These are phyloP conservation scores for Propsilocerus akamusi DNA, from an alignment of 1,140 invertebrate genomes.

Conservation along the genomic window DNA sequence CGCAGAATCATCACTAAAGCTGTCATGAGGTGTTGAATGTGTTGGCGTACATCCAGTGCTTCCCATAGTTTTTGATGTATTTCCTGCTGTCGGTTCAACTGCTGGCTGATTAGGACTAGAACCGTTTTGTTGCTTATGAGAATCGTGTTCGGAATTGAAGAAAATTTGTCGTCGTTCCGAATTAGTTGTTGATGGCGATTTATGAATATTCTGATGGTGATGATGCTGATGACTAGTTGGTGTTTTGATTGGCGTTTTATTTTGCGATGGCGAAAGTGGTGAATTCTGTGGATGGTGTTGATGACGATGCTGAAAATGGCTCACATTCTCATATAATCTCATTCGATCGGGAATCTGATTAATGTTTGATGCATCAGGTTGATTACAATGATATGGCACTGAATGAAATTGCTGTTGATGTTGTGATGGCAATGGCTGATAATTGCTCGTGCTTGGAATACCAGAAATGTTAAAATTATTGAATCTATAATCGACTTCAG, in stretches of 20 bases:
- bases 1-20: conserved; percentile 62
- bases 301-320: conserved; percentile 4
- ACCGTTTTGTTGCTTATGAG: too few relatives aligned
- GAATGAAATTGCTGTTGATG: background rate
- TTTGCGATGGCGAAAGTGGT: conserved; percentile 13
- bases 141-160: conserved; percentile 35
- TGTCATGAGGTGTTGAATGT: conserved; percentile 68
- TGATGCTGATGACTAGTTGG: conserved; percentile 23
- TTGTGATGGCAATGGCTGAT: background rate
- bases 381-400: background rate
- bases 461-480: background rate
- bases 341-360: conserved; percentile 4
- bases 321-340: conserved; percentile 16
- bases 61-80: conserved; percentile 5
- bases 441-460: too few relatives aligned
- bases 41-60: conserved; percentile 40
- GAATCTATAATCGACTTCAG: background rate
- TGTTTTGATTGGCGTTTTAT: conserved; percentile 13
- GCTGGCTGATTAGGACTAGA: too few relatives aligned
- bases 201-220: conserved; percentile 24
- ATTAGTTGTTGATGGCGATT: conserved; percentile 21
- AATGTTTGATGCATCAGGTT: conserved; percentile 17
- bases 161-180: conserved; percentile 22
- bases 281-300: conserved; percentile 17
- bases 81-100: too few relatives aligned